Percentiles rank a stretch among this genome's conserved stretches.
Evolutionary conservation across 2,888 invertebrate genomes (phyloP).

Genomic region (Yponomeuta plumbellus): DNA sequence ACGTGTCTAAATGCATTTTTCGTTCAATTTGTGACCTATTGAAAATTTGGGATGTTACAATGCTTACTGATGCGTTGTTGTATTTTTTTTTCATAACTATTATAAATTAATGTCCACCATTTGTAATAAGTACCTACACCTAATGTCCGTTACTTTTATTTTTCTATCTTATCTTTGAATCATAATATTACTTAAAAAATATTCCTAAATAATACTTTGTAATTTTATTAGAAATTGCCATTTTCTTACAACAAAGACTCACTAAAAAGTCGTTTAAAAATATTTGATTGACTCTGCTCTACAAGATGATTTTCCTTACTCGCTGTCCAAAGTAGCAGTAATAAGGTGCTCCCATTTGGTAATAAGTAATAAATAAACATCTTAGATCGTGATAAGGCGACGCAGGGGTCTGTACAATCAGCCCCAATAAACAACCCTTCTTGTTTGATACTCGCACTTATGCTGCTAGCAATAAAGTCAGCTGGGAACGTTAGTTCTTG

Average conservation of each 20-base stretch:
- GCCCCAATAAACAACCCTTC: neutral
- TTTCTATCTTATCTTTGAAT: neutral
- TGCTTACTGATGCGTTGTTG: constrained; percentile 32
- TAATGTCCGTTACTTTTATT: neutral
- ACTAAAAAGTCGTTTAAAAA: neutral
- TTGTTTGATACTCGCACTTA: neutral
- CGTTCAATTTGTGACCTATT: constrained; percentile 65
- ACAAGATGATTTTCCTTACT: neutral
- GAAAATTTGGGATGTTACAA: constrained; percentile 42
- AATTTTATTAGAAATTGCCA: too few species aligned
- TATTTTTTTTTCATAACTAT: neutral
- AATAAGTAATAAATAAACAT: constrained; percentile 43
- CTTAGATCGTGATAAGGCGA: constrained; percentile 54
- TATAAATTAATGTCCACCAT: neutral
- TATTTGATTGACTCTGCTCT: neutral
- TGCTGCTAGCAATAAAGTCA: neutral
- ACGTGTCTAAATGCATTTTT: constrained; percentile 53
- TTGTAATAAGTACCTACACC: neutral
- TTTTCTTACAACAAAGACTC: neutral
- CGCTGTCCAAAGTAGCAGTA: neutral
- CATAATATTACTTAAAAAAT: neutral
- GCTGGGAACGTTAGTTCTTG: neutral
- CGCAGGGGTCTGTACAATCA: constrained; percentile 43
- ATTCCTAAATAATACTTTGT: too few species aligned
- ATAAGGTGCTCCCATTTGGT: constrained; percentile 3